Percentiles rank a stretch among this genome's conserved stretches.
Evolutionary conservation across 1,140 invertebrate species (phyloP).

Genomic region (Aphaenogaster ashmeadi): DNA sequence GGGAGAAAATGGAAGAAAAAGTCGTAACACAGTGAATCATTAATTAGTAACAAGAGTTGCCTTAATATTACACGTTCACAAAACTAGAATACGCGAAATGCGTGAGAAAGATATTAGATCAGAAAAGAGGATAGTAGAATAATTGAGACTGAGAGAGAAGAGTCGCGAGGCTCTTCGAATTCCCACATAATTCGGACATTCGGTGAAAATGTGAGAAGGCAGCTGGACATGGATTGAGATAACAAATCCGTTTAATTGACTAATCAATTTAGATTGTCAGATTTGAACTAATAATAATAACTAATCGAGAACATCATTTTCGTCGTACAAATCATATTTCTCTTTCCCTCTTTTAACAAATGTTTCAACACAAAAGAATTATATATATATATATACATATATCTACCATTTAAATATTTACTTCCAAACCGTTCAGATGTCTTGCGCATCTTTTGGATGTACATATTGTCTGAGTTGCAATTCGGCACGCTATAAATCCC

Average conservation of each 20-base stretch:
- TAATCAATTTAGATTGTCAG: background rate
- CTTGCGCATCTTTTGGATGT: background rate
- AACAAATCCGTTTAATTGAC: constrained; percentile 16
- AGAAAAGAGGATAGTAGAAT: background rate
- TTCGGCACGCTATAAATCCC: background rate
- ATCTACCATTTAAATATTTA: background rate
- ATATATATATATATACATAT: background rate
- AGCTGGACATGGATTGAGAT: constrained; percentile 24
- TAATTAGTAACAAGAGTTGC: constrained; percentile 81
- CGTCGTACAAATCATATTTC: background rate
- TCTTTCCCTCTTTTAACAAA: background rate
- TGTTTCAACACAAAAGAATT: constrained; percentile 13
- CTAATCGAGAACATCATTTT: constrained; percentile 6
- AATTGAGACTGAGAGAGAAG: constrained; percentile 1
- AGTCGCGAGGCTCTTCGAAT: constrained; percentile 26
- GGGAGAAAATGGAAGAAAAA: background rate
- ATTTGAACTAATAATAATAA: background rate
- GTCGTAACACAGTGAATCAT: constrained; percentile 55
- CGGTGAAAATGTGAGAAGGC: constrained; percentile 12
- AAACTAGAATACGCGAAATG: constrained; percentile 66
- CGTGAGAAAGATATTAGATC: background rate
- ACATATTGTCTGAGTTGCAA: background rate
- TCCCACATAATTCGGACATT: constrained; percentile 12
- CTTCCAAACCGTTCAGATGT: background rate
- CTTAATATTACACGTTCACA: constrained; percentile 80